Percentiles rank a stretch among this genome's conserved stretches.
phyloP scores from a whole-genome alignment of 2,113 vertebrate species.

The Rhinolophus ferrumequinum region DNA sequence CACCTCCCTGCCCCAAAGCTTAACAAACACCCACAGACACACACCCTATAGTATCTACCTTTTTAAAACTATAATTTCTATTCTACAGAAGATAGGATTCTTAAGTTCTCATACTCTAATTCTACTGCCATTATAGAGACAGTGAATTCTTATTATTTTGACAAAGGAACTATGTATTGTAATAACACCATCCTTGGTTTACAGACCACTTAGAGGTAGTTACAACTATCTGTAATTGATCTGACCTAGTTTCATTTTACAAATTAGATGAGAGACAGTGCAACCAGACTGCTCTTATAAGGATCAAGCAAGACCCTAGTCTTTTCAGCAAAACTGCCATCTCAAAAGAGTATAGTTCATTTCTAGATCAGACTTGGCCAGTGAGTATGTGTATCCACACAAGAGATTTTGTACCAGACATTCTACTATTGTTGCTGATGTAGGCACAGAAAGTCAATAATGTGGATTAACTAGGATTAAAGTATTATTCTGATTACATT shows the following conservation, averaged over 20 bases:
- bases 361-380: conserved; percentile 48
- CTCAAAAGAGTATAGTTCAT: conserved; percentile 61
- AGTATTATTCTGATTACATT: conserved; percentile 81
- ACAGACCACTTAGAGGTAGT: neutral
- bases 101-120: neutral
- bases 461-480: conserved; percentile 84
- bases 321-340: conserved; percentile 40
- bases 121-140: neutral
- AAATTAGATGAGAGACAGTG: conserved; percentile 55
- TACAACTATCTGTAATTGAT: conserved; percentile 48
- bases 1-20: neutral
- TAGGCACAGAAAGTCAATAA: conserved; percentile 79
- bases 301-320: conserved; percentile 62
- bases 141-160: conserved; percentile 44
- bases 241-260: conserved; percentile 66
- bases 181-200: neutral
- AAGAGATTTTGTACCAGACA: conserved; percentile 71
- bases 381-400: neutral
- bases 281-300: conserved; percentile 47
- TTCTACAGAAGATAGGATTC: neutral
- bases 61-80: neutral
- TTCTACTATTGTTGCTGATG: conserved; percentile 54
- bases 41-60: neutral
- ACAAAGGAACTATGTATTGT: conserved; percentile 21
- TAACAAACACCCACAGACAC: neutral